These are phyloP conservation scores for Axea sp. DNA, from an alignment of 2,888 invertebrate species.

Conservation along the genomic window DNA sequence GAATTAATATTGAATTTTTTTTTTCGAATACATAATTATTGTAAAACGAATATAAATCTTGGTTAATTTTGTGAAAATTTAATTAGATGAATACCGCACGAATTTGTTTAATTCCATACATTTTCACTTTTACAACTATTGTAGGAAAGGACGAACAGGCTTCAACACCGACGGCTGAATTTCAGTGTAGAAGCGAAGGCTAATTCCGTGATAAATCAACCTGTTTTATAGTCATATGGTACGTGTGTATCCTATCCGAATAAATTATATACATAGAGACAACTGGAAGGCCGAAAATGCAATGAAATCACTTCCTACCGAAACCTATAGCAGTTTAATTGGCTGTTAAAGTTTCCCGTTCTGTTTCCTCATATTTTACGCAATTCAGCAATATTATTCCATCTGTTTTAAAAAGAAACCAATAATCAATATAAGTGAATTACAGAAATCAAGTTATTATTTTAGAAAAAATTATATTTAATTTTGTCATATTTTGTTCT, in stretches of 20 bases:
- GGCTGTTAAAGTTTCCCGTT: conserved; percentile 45
- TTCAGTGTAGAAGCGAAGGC: conserved; percentile 44
- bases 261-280: conserved; percentile 40
- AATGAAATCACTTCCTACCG: conserved; percentile 38
- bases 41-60: too few species aligned
- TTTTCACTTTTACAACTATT: conserved; percentile 37
- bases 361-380: conserved; percentile 17
- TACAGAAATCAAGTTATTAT: not conserved
- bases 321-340: conserved; percentile 49
- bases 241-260: conserved; percentile 24
- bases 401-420: too few species aligned
- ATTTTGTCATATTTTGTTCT: too few species aligned
- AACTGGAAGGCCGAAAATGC: conserved; percentile 40
- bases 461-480: not conserved
- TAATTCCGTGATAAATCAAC: conserved; percentile 55
- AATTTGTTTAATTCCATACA: conserved; percentile 17
- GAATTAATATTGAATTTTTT: too few species aligned
- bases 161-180: conserved; percentile 27
- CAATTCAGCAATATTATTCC: conserved; percentile 15
- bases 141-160: conserved; percentile 20
- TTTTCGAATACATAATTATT: too few species aligned
- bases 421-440: conserved; percentile 15
- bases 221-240: conserved; percentile 30
- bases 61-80: conserved; percentile 3
- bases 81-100: conserved; percentile 19